These are phyloP conservation scores for Slavum lentiscoides DNA, from an alignment of 2,888 invertebrate genomes.

Conservation along the genomic window DNA sequence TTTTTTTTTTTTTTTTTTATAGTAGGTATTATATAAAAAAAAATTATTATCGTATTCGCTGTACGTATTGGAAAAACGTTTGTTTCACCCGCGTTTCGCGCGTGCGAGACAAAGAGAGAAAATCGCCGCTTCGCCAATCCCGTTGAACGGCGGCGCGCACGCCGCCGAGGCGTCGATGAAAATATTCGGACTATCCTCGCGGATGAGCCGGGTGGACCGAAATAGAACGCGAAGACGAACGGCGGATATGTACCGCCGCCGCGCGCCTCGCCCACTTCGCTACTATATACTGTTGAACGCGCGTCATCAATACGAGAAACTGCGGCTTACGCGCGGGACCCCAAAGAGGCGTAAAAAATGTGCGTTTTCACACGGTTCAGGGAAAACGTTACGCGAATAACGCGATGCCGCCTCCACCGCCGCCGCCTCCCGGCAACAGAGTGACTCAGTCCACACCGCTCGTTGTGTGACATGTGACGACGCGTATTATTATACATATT, in stretches of 20 bases:
- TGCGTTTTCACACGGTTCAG: background rate
- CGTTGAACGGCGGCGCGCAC: constrained; percentile 1
- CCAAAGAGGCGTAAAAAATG: background rate
- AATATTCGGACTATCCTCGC: constrained; percentile 48
- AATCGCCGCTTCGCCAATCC: too few species aligned
- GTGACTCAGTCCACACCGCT: background rate
- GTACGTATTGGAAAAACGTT: too few species aligned
- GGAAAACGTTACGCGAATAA: background rate
- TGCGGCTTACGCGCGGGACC: background rate
- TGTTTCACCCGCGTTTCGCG: too few species aligned
- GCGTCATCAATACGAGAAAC: constrained; percentile 33
- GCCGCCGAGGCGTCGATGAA: constrained; percentile 43
- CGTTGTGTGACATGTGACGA: too few species aligned
- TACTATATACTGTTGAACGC: background rate
- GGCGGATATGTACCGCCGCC: constrained; percentile 19
- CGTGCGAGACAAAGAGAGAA: too few species aligned
- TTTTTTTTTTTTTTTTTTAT: too few species aligned
- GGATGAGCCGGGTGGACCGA: constrained; percentile 41
- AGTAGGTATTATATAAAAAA: too few species aligned
- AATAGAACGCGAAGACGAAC: constrained; percentile 40
- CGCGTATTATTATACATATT: too few species aligned
- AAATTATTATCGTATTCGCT: background rate
- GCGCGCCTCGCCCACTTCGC: constrained; percentile 21
- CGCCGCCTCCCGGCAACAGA: too few species aligned
- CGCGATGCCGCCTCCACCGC: background rate